Evolutionary conservation across 2,888 invertebrate species (phyloP).

Genomic region (Drosophila sordidapex): DNA sequence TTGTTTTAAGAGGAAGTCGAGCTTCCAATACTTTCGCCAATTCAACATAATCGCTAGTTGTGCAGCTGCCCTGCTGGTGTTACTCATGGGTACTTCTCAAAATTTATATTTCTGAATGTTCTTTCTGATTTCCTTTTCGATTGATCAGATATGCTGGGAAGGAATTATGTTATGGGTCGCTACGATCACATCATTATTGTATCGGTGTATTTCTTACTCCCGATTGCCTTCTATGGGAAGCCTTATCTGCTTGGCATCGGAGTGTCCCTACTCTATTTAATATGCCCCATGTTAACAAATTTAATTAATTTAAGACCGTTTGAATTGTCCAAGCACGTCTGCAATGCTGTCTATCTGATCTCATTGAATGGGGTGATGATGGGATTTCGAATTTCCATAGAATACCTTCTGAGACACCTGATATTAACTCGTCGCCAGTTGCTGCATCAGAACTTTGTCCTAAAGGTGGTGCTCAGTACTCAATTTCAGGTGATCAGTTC

Average conservation of each 20-base stretch:
- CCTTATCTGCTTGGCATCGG: constrained; percentile 29
- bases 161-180: neutral
- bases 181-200: constrained; percentile 46
- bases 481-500: too few relatives aligned
- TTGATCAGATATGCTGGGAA: neutral
- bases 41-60: constrained; percentile 36
- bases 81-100: constrained; percentile 27
- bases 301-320: rapidly evolving
- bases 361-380: constrained; percentile 25
- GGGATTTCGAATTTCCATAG: constrained; percentile 11
- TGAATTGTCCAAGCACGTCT: neutral
- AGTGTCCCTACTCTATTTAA: constrained; percentile 13
- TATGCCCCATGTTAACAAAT: neutral
- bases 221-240: constrained; percentile 29
- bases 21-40: neutral
- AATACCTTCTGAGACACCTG: constrained; percentile 19
- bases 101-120: constrained; percentile 17
- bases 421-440: constrained; percentile 44
- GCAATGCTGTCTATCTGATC: constrained; percentile 10
- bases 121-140: neutral
- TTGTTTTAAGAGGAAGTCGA: constrained; percentile 11
- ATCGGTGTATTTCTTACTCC: constrained; percentile 48
- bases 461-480: constrained; percentile 22
- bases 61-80: neutral
- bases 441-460: constrained; percentile 28